Evolutionary conservation across 1,140 invertebrate species (phyloP), one percentile per base, ranked within the genome.

Genomic region (Pseudomyrmex flavicornis): DNA sequence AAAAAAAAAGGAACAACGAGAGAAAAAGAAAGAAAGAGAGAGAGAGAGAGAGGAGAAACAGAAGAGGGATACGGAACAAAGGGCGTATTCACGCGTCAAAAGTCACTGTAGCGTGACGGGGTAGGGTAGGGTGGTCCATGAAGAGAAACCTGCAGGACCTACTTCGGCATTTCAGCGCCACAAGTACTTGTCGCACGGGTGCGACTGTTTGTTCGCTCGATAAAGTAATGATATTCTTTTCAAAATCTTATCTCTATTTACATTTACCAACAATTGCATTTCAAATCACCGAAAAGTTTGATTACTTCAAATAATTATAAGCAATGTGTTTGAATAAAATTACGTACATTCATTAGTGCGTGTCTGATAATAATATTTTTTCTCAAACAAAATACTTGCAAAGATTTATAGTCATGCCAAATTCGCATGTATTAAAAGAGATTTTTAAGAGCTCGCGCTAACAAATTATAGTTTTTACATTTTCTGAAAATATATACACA

Each of bases 51-150:
- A 35, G 5, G 13, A 52, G 56, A n/a, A 56, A 52, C 10, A 12
- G 59, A n/a, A 46, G 59, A 22, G 48, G 63, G 26, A 54, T 17
- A 46, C 62, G 88, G 88, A 90, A 91, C 91, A 91, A 91, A 91
- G 89, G 91, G 88, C 83, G 86, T 90, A 91, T 91, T 91, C 91
- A 91, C 90, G 89, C 88, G 88, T 91, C 90, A 91, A 79, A 90
- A 91, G 90, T 91, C 90, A 89, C 89, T 85, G 85, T 69, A 85
- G 85, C 89, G 89, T 90, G 85, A 90, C 88, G 86, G 50, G 35
- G 35, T 35, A 35, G 35, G 35, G 74, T 84, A 82, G 86, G 86
- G 85, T 89, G 86, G 86, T 89, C 86, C 83, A 89, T 69, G 73
- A 54, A 66, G 83, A 82, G 56, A 84, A 50, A 86, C 82, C 87